phyloP scores from a whole-genome alignment of 1,140 invertebrate genomes.

The Globodera ellingtonae region DNA sequence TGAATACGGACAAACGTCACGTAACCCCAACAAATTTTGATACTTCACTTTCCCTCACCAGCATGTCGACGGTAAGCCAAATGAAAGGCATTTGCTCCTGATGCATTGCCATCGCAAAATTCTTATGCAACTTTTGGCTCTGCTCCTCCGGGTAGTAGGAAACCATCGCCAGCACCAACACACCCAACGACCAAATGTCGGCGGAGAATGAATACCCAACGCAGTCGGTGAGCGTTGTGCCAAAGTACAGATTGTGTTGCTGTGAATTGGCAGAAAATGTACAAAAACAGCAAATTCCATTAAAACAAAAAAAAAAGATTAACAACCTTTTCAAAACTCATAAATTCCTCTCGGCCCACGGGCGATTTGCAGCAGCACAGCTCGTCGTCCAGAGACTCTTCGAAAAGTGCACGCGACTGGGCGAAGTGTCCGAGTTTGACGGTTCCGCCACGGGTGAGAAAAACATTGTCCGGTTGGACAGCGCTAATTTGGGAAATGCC shows the following conservation, averaged over 20 bases:
- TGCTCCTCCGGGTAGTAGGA: conserved; percentile 44
- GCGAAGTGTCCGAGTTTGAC: conserved; percentile 49
- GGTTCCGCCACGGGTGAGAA: conserved; percentile 45
- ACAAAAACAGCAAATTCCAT: neutral
- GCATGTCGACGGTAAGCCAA: conserved; percentile 47
- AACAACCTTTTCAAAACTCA: conserved; percentile 46
- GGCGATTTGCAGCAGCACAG: conserved; percentile 35
- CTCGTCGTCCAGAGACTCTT: conserved; percentile 23
- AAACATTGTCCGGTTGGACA: conserved; percentile 49
- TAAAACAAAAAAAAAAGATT: neutral
- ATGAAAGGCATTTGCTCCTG: conserved; percentile 47
- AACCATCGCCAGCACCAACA: conserved; percentile 45
- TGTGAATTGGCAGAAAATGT: conserved; percentile 17
- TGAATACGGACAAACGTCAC: too few relatives aligned
- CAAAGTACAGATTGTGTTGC: conserved; percentile 35
- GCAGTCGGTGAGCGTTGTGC: conserved; percentile 2
- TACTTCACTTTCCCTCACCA: conserved; percentile 27
- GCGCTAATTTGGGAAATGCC: conserved; percentile 27
- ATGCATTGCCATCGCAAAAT: conserved; percentile 48
- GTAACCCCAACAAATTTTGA: neutral
- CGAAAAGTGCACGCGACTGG: conserved; percentile 32
- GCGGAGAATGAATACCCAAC: conserved; percentile 38
- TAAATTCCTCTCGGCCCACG: conserved; percentile 50
- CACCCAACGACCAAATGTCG: conserved; percentile 49
- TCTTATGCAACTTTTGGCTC: conserved; percentile 38